Evolutionary conservation across 2,888 invertebrate species (phyloP).

Genomic region (Bimastos eiseni): DNA sequence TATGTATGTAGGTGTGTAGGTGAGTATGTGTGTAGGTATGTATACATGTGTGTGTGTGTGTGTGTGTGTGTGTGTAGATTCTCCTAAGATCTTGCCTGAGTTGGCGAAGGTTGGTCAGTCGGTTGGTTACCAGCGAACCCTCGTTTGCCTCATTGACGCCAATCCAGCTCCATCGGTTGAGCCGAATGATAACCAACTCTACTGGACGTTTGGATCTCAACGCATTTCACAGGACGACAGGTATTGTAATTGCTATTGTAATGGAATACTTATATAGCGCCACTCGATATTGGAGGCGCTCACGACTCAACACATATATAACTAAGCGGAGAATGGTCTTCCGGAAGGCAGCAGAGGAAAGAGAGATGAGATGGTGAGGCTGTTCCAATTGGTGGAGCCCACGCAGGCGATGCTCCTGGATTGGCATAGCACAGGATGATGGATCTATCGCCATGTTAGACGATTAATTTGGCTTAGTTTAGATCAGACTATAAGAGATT

Average conservation of each 20-base stretch:
- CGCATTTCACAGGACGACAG: constrained; percentile 28
- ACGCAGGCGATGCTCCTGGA: too few species aligned
- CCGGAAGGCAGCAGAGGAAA: too few species aligned
- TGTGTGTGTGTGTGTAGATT: constrained; percentile 25
- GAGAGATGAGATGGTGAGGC: too few species aligned
- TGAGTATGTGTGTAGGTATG: not conserved
- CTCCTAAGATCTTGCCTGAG: constrained; percentile 37
- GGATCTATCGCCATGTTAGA: too few species aligned
- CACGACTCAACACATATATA: too few species aligned
- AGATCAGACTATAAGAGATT: too few species aligned
- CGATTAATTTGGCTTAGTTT: too few species aligned
- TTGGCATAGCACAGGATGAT: too few species aligned
- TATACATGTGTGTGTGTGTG: not conserved
- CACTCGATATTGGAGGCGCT: too few species aligned
- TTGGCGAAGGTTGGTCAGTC: constrained; percentile 33
- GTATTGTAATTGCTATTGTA: not conserved
- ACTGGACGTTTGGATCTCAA: constrained; percentile 33
- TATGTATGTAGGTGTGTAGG: constrained; percentile 27
- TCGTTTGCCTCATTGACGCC: constrained; percentile 40
- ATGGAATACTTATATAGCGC: too few species aligned
- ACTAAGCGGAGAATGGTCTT: too few species aligned
- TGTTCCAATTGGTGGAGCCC: too few species aligned
- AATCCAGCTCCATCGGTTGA: constrained; percentile 38
- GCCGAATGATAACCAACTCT: constrained; percentile 32
- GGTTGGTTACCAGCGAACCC: constrained; percentile 41